phyloP scores from a whole-genome alignment of 2,888 invertebrate genomes.

The Macrophya alboannulata region DNA sequence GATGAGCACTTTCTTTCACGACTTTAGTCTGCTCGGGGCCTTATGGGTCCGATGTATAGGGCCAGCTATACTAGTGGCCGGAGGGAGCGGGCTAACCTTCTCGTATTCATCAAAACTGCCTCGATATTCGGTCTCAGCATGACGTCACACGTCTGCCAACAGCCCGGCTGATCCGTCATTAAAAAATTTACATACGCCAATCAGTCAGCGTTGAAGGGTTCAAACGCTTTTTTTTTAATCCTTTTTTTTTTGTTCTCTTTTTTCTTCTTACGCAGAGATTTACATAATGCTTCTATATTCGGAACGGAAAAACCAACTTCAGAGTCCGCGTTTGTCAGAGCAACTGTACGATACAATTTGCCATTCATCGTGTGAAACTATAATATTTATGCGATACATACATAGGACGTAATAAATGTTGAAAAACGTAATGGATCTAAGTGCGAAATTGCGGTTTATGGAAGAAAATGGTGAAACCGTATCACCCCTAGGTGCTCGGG shows the following conservation, averaged over 20 bases:
- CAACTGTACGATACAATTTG: neutral
- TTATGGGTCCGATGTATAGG: conserved; percentile 24
- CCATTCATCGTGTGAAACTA: neutral
- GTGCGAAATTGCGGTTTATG: conserved; percentile 21
- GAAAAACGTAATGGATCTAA: conserved; percentile 7
- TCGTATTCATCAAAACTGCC: conserved; percentile 75
- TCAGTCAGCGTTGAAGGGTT: conserved; percentile 70
- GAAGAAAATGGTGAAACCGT: conserved; percentile 5
- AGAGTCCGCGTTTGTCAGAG: neutral
- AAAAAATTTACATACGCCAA: conserved; percentile 75
- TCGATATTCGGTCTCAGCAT: conserved; percentile 73
- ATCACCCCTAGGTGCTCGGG: conserved; percentile 1
- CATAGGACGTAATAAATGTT: neutral
- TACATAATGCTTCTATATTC: conserved; percentile 12
- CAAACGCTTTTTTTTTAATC: conserved; percentile 19
- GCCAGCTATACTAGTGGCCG: conserved; percentile 53
- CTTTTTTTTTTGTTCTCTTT: conserved; percentile 52
- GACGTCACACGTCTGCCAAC: conserved; percentile 70
- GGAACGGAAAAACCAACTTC: neutral
- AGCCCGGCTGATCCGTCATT: conserved; percentile 73
- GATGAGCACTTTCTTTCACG: conserved; percentile 66
- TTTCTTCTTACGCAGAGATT: conserved; percentile 25
- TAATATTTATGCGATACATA: neutral
- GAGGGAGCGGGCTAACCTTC: conserved; percentile 59
- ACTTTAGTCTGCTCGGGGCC: conserved; percentile 1